Conservation (phyloP, 2,113 vertebrate genomes). For the Piaya cayana region DNA sequence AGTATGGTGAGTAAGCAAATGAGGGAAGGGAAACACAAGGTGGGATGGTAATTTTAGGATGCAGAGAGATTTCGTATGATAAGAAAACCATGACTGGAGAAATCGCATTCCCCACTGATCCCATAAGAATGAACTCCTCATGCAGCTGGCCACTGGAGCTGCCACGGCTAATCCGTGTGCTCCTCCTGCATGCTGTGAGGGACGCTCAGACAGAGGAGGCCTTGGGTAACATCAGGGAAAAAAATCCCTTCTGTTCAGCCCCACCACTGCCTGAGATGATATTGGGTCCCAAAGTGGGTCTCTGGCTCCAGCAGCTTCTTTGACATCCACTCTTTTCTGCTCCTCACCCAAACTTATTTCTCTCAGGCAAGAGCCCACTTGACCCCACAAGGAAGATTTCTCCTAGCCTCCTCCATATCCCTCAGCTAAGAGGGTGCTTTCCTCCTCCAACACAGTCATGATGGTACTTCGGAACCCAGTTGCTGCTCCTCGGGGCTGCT, state of each 20-base stretch:
- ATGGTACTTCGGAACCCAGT: not conserved
- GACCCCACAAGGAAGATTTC: not conserved
- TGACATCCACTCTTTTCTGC: not conserved
- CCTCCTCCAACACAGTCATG: not conserved
- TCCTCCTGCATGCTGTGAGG: not conserved
- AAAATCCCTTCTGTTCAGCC: not conserved
- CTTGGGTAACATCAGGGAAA: not conserved
- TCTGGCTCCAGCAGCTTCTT: not conserved
- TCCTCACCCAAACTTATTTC: not conserved
- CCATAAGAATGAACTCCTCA: not conserved
- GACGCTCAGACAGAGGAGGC: not conserved
- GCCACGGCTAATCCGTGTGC: not conserved
- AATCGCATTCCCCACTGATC: not conserved
- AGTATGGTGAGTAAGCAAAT: not conserved
- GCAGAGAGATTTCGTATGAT: not conserved
- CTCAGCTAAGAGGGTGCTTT: not conserved
- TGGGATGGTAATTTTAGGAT: not conserved
- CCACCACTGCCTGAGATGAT: not conserved
- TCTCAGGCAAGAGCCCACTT: not conserved
- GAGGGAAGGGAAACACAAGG: not conserved
- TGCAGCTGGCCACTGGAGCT: not conserved
- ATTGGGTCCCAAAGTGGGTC: rapidly evolving
- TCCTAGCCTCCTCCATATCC: not conserved
- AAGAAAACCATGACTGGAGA: not conserved
- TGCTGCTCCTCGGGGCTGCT: not conserved